A percentile compares a stretch with the other conserved stretches of the same genome.
Evolutionary conservation across 2,888 invertebrate genomes (phyloP).

Genomic region (Epistrophella euchroma): DNA sequence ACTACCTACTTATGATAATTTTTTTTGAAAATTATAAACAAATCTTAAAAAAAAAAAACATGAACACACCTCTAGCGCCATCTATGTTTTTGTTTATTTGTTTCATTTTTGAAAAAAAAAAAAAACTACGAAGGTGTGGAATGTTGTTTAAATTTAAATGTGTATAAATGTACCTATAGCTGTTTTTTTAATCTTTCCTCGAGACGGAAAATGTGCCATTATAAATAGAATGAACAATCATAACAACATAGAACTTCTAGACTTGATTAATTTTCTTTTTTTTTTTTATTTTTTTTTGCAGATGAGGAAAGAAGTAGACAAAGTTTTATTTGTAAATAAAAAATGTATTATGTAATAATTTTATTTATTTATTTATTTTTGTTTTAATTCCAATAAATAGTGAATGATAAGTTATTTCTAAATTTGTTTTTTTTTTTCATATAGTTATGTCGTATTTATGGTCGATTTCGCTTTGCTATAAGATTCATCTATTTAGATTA

Average conservation of each 20-base stretch:
- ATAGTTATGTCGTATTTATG: too few relatives aligned
- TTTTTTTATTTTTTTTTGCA: background rate
- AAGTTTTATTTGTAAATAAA: constrained; percentile 11
- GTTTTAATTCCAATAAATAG: too few relatives aligned
- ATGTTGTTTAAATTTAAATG: constrained; percentile 52
- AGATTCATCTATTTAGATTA: too few relatives aligned
- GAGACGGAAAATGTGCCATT: constrained; percentile 33
- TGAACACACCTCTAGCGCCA: constrained; percentile 9
- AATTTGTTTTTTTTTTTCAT: too few relatives aligned
- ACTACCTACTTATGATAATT: background rate
- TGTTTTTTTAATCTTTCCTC: constrained; percentile 5
- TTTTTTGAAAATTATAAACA: constrained; percentile 51
- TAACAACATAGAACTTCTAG: constrained; percentile 7
- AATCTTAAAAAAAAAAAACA: background rate
- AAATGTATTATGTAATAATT: constrained; percentile 5
- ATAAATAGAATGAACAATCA: constrained; percentile 43
- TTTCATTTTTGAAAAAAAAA: constrained; percentile 37
- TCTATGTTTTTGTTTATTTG: constrained; percentile 47
- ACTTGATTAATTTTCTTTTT: constrained; percentile 6
- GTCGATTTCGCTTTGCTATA: too few relatives aligned
- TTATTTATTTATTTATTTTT: constrained; percentile 20
- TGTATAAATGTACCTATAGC: background rate
- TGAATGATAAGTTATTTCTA: constrained; percentile 14
- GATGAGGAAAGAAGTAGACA: constrained; percentile 22
- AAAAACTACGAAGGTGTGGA: constrained; percentile 56